phyloP scores from a whole-genome alignment of 2,113 vertebrate genomes.

The Nerophis ophidion region DNA sequence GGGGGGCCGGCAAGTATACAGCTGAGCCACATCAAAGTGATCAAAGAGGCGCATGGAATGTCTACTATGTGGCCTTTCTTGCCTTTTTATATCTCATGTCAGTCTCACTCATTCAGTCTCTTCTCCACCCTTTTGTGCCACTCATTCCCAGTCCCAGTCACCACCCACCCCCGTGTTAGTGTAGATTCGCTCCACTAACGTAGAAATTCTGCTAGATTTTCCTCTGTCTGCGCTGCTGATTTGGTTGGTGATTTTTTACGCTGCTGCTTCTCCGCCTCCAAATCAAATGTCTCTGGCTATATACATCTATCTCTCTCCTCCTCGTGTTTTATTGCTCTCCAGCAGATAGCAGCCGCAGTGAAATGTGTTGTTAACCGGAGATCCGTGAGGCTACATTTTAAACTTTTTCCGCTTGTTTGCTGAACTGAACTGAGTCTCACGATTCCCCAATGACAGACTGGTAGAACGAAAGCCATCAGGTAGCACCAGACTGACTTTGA shows the following conservation, averaged over 20 bases:
- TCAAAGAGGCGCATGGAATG: too few species aligned
- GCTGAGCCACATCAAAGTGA: too few species aligned
- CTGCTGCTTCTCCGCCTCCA: conserved; percentile 22
- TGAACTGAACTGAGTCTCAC: conserved; percentile 52
- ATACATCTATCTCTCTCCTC: conserved; percentile 1
- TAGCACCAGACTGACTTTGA: conserved; percentile 57
- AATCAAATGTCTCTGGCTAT: conserved; percentile 37
- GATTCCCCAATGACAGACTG: conserved; percentile 50
- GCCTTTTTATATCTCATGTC: conserved; percentile 7
- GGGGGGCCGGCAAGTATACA: too few species aligned
- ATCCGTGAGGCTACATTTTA: conserved; percentile 17
- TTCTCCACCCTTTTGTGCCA: conserved; percentile 27
- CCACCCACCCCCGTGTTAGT: conserved; percentile 22
- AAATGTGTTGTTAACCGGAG: conserved; percentile 22
- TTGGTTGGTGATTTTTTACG: conserved; percentile 23
- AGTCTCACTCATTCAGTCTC: conserved; percentile 12
- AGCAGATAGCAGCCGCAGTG: conserved; percentile 20
- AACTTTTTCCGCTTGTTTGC: conserved; percentile 36
- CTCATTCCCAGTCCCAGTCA: conserved; percentile 44
- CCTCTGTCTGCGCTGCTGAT: conserved; percentile 31
- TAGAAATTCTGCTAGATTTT: conserved; percentile 38
- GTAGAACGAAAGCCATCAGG: conserved; percentile 59
- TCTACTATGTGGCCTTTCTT: conserved; percentile 14
- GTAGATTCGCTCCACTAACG: conserved; percentile 54
- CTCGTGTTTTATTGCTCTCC: conserved; percentile 15